Base-by-base conservation (phyloP, 2,113 vertebrate species). In the Grus americana region DNA sequence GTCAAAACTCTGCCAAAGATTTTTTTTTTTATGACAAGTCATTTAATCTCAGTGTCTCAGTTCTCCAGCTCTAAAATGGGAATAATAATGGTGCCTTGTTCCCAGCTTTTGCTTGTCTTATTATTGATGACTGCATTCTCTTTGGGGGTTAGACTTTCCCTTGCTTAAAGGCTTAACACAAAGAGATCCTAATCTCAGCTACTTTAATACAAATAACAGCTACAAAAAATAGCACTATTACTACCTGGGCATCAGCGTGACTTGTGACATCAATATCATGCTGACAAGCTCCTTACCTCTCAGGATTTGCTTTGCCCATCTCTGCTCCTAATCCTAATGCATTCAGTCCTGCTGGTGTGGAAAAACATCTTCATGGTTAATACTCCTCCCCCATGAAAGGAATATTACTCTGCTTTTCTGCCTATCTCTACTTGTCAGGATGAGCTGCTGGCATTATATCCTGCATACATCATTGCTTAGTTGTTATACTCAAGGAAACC, bases 201-300 rank as follows among this genome's bases (percentile, higher is more conserved):
- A 71, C 91, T 91, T 92, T 96, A 92, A 87, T 92, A 91, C 78
- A 95, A 97, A 91, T 91, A 97, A 80, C 59, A 83, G 57, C 67
- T 81, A 62, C 86, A 79, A 89, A 94, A 96, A 82, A 42, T 40
- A 87, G 70, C 12, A 5, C 36, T 90, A 86, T 97, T 96, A 96
- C 96, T 95, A 96, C 87, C 96, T 95, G 96, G 93, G 94, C 95
- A 97, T 96, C 92, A 90, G 91, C 81, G 86, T 80, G 81, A 71
- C 93, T 91, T 91, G 90, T 91, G 81, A 80, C 87, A 95, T 95
- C 84, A 96, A 63, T 92, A 95, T 74, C 90, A 79, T 67, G 81
- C 92, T 94, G 92, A 91, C 87, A 92, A 85, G 87, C 54, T 94
- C 85, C 87, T 94, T 83, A 91, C 89, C 74, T 91, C 89, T 90